Evolutionary conservation across 35 echinoderm and acorn worm genomes (phyloP).

Genomic region (Nesometra sesokonis): DNA sequence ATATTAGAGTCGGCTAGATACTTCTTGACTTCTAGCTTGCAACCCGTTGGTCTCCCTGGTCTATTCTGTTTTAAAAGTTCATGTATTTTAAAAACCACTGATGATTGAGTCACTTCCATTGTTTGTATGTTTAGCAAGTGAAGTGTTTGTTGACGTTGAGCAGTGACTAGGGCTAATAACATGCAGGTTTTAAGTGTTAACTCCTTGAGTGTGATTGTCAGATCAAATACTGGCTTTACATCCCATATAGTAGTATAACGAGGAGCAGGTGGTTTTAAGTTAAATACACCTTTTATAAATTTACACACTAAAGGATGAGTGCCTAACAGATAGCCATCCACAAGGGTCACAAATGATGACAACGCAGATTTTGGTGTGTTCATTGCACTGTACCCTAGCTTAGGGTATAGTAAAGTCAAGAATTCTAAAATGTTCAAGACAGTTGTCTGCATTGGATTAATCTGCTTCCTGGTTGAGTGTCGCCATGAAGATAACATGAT

Average conservation of each 20-base stretch:
- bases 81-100: background rate
- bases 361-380: too few species aligned
- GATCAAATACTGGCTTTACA: too few species aligned
- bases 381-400: too few species aligned
- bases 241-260: background rate
- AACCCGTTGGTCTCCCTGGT: background rate
- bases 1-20: background rate
- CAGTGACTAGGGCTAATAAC: background rate
- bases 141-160: slow-evolving; percentile 4
- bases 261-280: too few species aligned
- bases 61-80: background rate
- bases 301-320: too few species aligned
- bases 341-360: too few species aligned
- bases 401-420: too few species aligned
- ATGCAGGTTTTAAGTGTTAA: slow-evolving; percentile 7
- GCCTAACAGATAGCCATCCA: too few species aligned
- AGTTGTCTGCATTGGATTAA: too few species aligned
- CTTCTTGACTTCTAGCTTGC: background rate
- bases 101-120: background rate
- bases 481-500: slow-evolving; percentile 35
- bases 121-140: background rate
- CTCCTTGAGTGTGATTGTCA: background rate
- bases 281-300: too few species aligned
- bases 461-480: slow-evolving; percentile 17
- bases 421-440: too few species aligned